These are phyloP conservation scores for Trachythela sp. DNA, from an alignment of 64 coral and sea anemone genomes.

Conservation along the genomic window DNA sequence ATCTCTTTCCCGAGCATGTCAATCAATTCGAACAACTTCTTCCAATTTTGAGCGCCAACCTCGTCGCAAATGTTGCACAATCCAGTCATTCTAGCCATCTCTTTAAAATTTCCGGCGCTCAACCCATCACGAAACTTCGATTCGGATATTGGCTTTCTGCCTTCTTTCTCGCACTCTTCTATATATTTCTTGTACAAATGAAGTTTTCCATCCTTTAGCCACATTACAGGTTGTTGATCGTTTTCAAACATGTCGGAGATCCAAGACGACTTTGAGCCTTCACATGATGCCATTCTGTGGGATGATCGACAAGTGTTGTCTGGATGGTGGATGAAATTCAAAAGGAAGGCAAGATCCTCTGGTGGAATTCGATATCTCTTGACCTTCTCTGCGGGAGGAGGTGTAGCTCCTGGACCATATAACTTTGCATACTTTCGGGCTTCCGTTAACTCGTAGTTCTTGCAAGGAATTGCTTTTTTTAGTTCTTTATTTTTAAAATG, in stretches of 20 bases:
- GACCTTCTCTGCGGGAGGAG: neutral
- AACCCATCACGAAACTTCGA: conserved; percentile 41
- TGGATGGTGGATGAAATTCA: conserved; percentile 50
- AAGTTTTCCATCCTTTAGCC: conserved; percentile 45
- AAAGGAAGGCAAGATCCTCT: conserved; percentile 38
- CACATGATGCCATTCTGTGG: conserved; percentile 30
- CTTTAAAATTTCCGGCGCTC: conserved; percentile 44
- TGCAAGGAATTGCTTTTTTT: conserved; percentile 1
- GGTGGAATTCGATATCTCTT: conserved; percentile 3
- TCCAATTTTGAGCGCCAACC: conserved; percentile 44
- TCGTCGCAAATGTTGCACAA: conserved; percentile 50
- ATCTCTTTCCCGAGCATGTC: neutral
- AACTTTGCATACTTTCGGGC: neutral
- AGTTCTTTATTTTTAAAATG: conserved; percentile 22
- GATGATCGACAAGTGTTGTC: conserved; percentile 38
- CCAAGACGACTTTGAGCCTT: conserved; percentile 33
- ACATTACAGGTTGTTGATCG: conserved; percentile 50
- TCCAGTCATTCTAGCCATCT: conserved; percentile 44
- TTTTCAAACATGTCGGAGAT: conserved; percentile 40
- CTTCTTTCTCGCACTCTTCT: conserved; percentile 28
- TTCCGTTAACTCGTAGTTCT: neutral
- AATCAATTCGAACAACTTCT: conserved; percentile 34
- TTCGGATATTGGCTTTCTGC: conserved; percentile 20
- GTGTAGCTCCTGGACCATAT: conserved; percentile 4
- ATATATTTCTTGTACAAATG: conserved; percentile 30